These are phyloP conservation scores for Machimus rusticus DNA, from an alignment of 2,888 invertebrate genomes.

Conservation along the genomic window DNA sequence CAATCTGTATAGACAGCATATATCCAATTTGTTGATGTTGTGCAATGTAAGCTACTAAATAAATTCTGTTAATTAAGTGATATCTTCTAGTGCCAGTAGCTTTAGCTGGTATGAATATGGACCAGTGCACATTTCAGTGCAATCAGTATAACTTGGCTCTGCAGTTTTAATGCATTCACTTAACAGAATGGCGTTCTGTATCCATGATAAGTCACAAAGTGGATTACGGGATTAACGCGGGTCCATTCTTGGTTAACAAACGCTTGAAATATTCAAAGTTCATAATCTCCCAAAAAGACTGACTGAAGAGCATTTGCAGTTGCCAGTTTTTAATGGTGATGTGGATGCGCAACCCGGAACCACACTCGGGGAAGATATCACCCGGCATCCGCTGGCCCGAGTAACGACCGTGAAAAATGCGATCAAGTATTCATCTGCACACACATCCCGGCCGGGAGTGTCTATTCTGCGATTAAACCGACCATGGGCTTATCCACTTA, in stretches of 20 bases:
- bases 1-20: too few species aligned
- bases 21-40: too few species aligned
- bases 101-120: neutral
- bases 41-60: too few species aligned
- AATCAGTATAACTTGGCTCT: neutral
- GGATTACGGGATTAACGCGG: neutral
- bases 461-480: conserved; percentile 38
- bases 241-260: neutral
- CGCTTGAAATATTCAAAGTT: neutral
- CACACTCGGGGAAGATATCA: neutral
- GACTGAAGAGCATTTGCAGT: neutral
- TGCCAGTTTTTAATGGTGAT: neutral
- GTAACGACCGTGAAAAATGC: neutral
- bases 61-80: neutral
- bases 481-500: conserved; percentile 40
- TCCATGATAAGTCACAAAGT: neutral
- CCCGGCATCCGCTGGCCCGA: neutral
- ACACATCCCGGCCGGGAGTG: neutral
- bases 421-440: conserved; percentile 14
- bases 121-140: neutral
- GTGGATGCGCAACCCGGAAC: neutral
- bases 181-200: too few species aligned
- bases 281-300: neutral
- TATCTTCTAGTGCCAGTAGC: neutral
- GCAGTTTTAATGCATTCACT: neutral